Conservation (phyloP, 2,888 invertebrate species). For the Protodeltote pygarga region DNA sequence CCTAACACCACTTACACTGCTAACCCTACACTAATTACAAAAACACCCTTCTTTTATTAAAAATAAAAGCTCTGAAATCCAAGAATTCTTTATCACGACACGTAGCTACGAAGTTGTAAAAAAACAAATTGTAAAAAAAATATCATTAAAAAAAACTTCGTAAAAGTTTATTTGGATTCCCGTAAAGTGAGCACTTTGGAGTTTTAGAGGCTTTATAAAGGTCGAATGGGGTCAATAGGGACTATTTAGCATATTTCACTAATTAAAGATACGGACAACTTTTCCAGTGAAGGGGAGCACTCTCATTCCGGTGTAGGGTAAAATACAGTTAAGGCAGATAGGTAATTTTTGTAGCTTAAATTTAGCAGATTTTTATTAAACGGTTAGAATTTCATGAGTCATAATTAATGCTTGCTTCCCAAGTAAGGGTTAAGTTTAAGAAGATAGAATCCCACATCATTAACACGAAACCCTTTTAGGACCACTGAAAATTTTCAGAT, state of each 20-base stretch:
- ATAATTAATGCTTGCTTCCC: no score
- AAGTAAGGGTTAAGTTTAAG: no score
- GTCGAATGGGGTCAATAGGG: constrained; percentile 47
- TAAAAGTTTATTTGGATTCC: constrained; percentile 41
- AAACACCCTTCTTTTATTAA: constrained; percentile 17
- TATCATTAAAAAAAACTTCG: constrained; percentile 35
- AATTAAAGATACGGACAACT: constrained; percentile 68
- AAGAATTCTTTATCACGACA: constrained; percentile 12
- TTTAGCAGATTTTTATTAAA: no score
- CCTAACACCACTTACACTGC: neutral
- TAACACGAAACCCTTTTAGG: no score
- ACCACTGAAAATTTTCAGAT: no score
- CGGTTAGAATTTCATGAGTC: no score
- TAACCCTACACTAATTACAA: no score
- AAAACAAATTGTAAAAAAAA: constrained; percentile 33
- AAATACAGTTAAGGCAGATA: constrained; percentile 4
- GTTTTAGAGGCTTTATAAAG: constrained; percentile 17
- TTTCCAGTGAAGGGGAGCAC: constrained; percentile 7
- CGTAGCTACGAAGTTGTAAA: constrained; percentile 31
- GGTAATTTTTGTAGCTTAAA: constrained; percentile 1
- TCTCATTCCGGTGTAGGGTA: constrained; percentile 2
- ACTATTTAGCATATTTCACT: constrained; percentile 72
- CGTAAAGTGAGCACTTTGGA: constrained; percentile 40
- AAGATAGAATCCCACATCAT: no score
- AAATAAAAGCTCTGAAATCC: constrained; percentile 8